Evolutionary conservation across 2,888 invertebrate genomes (phyloP).

Genomic region (Sesamia inferens): DNA sequence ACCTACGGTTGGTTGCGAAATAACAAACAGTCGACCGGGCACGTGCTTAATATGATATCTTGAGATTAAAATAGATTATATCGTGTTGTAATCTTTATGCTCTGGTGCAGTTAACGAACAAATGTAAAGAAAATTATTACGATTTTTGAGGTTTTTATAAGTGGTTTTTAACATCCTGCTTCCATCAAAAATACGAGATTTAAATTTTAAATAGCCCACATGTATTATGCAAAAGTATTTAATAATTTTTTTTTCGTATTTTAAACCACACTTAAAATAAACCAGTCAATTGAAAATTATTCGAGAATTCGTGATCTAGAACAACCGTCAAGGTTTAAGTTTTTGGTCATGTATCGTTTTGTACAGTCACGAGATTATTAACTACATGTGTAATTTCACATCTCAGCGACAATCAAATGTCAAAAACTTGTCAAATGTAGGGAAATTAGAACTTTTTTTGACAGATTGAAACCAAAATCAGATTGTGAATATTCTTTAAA

Average conservation of each 20-base stretch:
- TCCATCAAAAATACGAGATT: background rate
- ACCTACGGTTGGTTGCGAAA: constrained; percentile 30
- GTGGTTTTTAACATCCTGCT: constrained; percentile 3
- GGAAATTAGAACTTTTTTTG: no score
- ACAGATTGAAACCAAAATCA: no score
- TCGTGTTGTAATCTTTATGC: constrained; percentile 10
- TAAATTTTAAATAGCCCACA: background rate
- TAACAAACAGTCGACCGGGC: constrained; percentile 19
- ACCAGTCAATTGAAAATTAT: background rate
- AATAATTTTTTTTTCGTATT: background rate
- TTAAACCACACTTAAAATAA: background rate
- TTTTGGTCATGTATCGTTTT: background rate
- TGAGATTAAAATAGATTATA: constrained; percentile 3
- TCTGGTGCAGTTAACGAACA: constrained; percentile 5
- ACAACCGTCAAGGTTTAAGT: constrained; percentile 24
- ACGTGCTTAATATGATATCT: constrained; percentile 20
- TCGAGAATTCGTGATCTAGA: background rate
- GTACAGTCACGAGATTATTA: background rate
- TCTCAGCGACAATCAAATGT: no score
- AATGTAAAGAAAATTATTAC: background rate
- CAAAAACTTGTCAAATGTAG: no score
- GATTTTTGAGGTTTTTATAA: background rate
- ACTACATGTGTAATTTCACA: background rate
- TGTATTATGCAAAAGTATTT: background rate
- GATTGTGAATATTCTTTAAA: no score